A percentile compares a stretch with the other conserved stretches of the same genome.
phyloP scores from a whole-genome alignment of 2,888 invertebrate species.

The Tribolium freemani region DNA sequence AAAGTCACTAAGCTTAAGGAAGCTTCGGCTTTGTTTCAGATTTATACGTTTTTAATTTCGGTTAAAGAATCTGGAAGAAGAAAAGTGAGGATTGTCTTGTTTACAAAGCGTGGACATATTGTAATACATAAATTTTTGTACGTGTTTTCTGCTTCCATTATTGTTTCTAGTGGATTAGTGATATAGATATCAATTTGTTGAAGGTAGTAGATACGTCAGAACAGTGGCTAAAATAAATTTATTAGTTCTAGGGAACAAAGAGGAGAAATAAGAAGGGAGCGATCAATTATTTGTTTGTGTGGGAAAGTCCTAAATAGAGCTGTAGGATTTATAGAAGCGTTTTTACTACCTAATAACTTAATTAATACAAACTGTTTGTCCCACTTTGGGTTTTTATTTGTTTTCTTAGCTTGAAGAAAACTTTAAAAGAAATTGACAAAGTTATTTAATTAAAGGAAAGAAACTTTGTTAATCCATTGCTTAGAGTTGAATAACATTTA shows the following conservation, averaged over 20 bases:
- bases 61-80: not conserved
- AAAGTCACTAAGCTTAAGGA: slow-evolving; percentile 20
- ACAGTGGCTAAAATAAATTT: slow-evolving; percentile 29
- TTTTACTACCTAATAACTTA: slow-evolving; percentile 45
- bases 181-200: slow-evolving; percentile 35
- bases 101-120: not conserved
- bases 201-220: slow-evolving; percentile 29
- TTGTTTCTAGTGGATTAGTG: slow-evolving; percentile 18
- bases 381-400: slow-evolving; percentile 43
- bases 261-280: slow-evolving; percentile 19
- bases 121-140: slow-evolving; percentile 8
- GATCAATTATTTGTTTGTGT: slow-evolving; percentile 33
- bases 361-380: slow-evolving; percentile 43
- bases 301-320: slow-evolving; percentile 17
- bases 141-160: slow-evolving; percentile 24
- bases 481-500: slow-evolving; percentile 37
- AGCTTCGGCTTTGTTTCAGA: not conserved
- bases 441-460: slow-evolving; percentile 43
- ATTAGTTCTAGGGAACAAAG: slow-evolving; percentile 20
- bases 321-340: slow-evolving; percentile 35
- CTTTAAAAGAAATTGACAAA: slow-evolving; percentile 46
- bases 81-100: not conserved
- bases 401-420: slow-evolving; percentile 35
- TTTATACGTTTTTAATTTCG: slow-evolving; percentile 14
- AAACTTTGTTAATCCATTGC: slow-evolving; percentile 38